Evolutionary conservation across 1,140 invertebrate genomes (phyloP), one percentile per base, ranked within the genome.

Genomic region (Condylostylus longicornis): DNA sequence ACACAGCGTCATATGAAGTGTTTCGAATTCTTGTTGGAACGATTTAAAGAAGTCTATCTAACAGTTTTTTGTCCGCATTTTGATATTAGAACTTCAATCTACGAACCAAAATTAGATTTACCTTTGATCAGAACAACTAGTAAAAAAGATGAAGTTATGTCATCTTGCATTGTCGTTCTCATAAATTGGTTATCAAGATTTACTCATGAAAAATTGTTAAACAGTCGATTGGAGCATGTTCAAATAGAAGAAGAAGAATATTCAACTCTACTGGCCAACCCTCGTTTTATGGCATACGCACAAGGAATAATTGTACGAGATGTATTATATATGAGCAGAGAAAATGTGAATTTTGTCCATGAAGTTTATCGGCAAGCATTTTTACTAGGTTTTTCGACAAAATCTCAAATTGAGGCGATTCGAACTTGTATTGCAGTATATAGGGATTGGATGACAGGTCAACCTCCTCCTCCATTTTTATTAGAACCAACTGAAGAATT

Each of bases 321-420:
- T 46, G 86, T 95, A 5, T 68, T 97, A 5, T 93, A 87, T 54
- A 79, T 83, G 19, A 79, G 72, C 33, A 70, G 89, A 31, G 85
- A 90, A 42, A 94, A 97, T 58, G 79, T 97, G 4, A 90, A 96
- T 64, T 86, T 97, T 61, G 76, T 94, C 21, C 84, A 95, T 52
- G 91, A 96, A 65, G 70, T 95, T 19, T 87, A 95, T 50, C 72
- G 90, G 34, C 89, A 96, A 63, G 86, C 89, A 14, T 88, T 95
- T 62, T 67, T 94, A 14, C 65, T 95, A 37, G 84, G 87, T 46
- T 90, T 93, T 53, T 75, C 74, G 19, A 49, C 58, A 10, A 57
- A 56, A 41, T 38, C 50, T 2, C 83, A 93, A 55, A 80, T 86
- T 5, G 75, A 76, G 38, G 84, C 89, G 3, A 85, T 91, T 40